Conservation (phyloP, 2,113 vertebrate genomes). For the Charina bottae region DNA sequence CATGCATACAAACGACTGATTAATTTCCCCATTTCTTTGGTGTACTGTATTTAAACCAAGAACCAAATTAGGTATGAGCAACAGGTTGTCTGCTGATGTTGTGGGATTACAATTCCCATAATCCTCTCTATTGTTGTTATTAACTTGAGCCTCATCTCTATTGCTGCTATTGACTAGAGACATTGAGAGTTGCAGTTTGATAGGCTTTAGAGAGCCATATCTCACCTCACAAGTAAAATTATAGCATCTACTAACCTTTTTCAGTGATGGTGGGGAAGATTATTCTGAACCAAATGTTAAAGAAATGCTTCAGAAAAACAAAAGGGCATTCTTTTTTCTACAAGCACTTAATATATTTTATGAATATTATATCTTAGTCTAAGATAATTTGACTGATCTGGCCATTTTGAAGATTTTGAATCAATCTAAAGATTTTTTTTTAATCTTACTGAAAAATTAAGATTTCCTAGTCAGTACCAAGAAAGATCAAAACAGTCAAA, state of each 20-base stretch:
- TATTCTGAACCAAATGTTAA: not conserved
- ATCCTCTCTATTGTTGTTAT: too few species aligned
- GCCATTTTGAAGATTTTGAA: not conserved
- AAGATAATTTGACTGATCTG: not conserved
- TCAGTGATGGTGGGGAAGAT: not conserved
- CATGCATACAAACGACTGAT: too few species aligned
- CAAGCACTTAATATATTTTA: not conserved
- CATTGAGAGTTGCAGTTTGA: too few species aligned
- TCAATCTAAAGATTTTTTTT: not conserved
- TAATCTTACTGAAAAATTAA: slow-evolving; percentile 5
- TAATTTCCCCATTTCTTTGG: too few species aligned
- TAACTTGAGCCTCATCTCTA: too few species aligned
- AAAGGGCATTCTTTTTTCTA: not conserved
- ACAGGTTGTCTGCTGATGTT: too few species aligned
- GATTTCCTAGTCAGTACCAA: not conserved
- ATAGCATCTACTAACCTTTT: not conserved
- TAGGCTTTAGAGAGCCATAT: too few species aligned
- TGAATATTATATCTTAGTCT: not conserved
- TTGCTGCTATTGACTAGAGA: not conserved
- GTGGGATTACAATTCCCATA: too few species aligned
- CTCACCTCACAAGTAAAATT: not conserved
- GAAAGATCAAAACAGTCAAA: slow-evolving; percentile 12
- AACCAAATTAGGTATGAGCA: too few species aligned
- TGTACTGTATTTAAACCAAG: too few species aligned
- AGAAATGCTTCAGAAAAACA: not conserved